Base-by-base conservation (phyloP, 2,797 vertebrate genomes). In the Gephyroberyx darwinii region DNA sequence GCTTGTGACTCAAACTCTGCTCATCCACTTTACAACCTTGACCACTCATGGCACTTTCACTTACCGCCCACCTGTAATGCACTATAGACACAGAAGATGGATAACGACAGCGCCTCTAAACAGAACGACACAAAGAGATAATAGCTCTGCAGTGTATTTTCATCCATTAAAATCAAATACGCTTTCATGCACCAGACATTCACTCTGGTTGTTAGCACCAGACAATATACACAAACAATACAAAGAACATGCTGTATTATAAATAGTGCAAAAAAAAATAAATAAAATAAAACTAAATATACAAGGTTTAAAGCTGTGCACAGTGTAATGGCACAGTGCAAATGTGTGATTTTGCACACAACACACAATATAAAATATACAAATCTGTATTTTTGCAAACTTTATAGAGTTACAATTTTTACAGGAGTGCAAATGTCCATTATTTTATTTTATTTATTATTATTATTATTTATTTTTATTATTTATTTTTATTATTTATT, bases 1-100 rank as follows among this genome's bases (percentile, higher is more conserved):
- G 68, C 58, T 67, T 71, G 85, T 91, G 90, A 89, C 86, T 90
- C 79, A 90, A 80, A 63, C 58, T 61, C 55, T 13, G 14, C 75
- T 87, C 81, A 68, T 65, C 65, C n/a, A 50, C 35, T 68, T 57
- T 51, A 52, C 48, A 35, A 41, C 19, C 47, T 51, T 19, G 17
- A 37, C 31, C n/a, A 51, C 16, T 26, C n/a, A 50, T 35, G 16
- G 31, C 26, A n/a, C 30, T 35, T 17, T 63, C 19, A 41, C 8
- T 30, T 16, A 43, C 57, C 37, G 16, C 41, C 22, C 12, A 48
- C 33, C 33, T 58, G 31, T 17, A 35, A 35, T 16, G 30, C 12
- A 39, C 4, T 39, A 17, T 20, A 8, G 17, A n/a, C 14, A 17
- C 14, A 6, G 45, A 7, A 47, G 17, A 17, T 16, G 13, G 22